Percentiles rank a stretch among this genome's conserved stretches.
Conservation (phyloP, 2,888 invertebrate genomes). For the Temnothorax unifasciatus region DNA sequence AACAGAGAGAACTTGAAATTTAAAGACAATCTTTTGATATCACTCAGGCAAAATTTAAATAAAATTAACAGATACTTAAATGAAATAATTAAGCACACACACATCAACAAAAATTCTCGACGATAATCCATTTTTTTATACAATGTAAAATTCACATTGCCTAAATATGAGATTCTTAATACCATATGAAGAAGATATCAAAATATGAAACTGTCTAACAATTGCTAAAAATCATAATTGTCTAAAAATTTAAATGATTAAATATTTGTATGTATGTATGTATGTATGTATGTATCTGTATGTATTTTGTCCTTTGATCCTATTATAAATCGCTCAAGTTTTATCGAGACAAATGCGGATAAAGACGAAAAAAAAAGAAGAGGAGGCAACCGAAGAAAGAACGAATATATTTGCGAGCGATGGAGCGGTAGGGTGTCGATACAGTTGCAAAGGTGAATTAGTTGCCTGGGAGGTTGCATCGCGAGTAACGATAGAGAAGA, state of each 20-base stretch:
- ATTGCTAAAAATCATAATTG: not conserved
- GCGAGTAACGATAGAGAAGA: constrained; percentile 72
- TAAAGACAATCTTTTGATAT: not conserved
- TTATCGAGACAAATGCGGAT: not conserved
- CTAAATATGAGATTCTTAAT: not conserved
- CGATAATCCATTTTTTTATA: not conserved
- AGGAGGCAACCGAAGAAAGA: not conserved
- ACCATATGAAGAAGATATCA: not conserved
- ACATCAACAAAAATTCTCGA: not conserved
- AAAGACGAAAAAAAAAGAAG: constrained; percentile 24
- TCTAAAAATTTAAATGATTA: not conserved
- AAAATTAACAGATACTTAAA: not conserved
- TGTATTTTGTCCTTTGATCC: not conserved
- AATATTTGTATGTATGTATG: not conserved
- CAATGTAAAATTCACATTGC: not conserved
- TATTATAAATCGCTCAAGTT: not conserved
- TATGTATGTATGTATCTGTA: not conserved
- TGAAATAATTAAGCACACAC: not conserved
- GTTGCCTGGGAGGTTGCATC: constrained; percentile 67
- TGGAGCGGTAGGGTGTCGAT: constrained; percentile 67
- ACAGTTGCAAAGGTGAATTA: constrained; percentile 78
- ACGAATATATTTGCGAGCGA: constrained; percentile 41
- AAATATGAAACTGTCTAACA: not conserved
- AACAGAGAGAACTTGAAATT: not conserved
- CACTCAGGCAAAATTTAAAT: not conserved